Base-by-base conservation (phyloP, 2,113 vertebrate genomes). In the Loxodonta africana region DNA sequence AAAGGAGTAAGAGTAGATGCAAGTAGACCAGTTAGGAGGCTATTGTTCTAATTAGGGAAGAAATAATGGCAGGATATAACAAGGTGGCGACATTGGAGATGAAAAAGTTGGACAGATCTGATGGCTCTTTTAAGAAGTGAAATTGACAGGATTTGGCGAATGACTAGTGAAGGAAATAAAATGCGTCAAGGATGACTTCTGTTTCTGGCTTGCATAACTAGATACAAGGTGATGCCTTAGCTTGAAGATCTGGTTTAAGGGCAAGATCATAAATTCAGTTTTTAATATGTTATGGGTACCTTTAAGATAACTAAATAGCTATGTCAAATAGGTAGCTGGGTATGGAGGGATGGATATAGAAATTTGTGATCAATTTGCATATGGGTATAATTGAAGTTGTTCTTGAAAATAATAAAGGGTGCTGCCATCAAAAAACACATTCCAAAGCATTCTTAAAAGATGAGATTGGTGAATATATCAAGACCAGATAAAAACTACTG, bases 351-450 rank as follows among this genome's bases (percentile, higher is more conserved):
- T 88, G 9, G 41, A 76, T 57, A 53, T 81, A 57, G 44, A 85
- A 94, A 86, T 94, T 73, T 92, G 51, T 92, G n/a, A 93, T 26
- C 69, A 51, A 33, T 63, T 6, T 73, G 41, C 28, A 77, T 85
- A 84, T 62, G 82, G 48, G 60, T 82, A 20, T 91, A 90, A 48
- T 92, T 57, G 30, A 89, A 91, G 57, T 94, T 95, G 82, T 48
- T 83, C 95, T 95, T 94, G 62, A 87, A 96, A 92, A 92, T 1
- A 94, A 92, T 51, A 83, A 94, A 92, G 74, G 46, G 83, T 78
- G 21, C 14, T 73, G 21, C 14, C 53, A 67, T 83, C 12, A 83
- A 48, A 33, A 85, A 28, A 62, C 23, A 96, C 94, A 67, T 90
- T 65, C 63, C 71, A 60, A 92, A 33, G 76, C 83, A 71, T 96